Conservation (phyloP, 2,888 invertebrate species). For the Harpalus rubripes region DNA sequence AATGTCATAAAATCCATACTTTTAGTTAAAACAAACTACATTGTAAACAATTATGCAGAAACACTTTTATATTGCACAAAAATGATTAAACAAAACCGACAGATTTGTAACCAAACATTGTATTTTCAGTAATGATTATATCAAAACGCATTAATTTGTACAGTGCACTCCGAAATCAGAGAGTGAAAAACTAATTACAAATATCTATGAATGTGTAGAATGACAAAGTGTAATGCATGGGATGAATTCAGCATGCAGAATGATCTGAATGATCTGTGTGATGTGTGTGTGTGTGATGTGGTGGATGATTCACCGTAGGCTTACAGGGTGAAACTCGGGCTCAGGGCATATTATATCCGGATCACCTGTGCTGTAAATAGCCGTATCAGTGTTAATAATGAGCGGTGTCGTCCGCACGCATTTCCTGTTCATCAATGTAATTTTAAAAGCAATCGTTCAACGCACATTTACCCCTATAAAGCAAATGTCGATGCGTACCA, state of each 20-base stretch:
- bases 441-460: conserved; percentile 40
- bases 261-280: conserved; percentile 9
- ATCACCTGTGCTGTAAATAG: conserved; percentile 52
- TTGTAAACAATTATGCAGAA: background rate
- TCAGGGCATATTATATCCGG: conserved; percentile 27
- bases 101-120: background rate
- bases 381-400: conserved; percentile 57
- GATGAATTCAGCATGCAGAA: background rate
- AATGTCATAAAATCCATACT: background rate
- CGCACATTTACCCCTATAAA: background rate
- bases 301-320: background rate
- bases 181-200: conserved; percentile 44
- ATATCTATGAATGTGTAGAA: background rate
- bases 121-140: background rate
- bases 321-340: conserved; percentile 9
- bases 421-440: conserved; percentile 30
- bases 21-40: background rate
- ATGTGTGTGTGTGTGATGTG: background rate
- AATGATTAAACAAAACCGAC: background rate
- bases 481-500: no score
- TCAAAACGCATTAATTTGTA: conserved; percentile 14
- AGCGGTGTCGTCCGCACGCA: conserved; percentile 45
- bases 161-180: conserved; percentile 10
- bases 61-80: background rate
- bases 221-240: background rate